Conservation (phyloP, 1,140 invertebrate species). For the Pentalonia nigronervosa region DNA sequence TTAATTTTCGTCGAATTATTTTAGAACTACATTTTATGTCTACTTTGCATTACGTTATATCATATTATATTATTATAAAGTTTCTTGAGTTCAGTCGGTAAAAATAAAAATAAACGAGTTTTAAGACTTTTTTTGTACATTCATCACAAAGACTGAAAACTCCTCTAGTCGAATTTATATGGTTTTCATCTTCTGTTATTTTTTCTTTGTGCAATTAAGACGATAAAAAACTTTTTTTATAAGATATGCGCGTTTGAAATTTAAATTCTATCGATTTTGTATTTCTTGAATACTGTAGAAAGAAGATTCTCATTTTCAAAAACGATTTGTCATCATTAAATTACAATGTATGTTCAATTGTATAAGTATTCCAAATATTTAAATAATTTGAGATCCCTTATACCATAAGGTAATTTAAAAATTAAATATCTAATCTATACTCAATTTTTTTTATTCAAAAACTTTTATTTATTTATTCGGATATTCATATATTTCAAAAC, state of each 20-base stretch:
- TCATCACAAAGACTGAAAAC: not conserved
- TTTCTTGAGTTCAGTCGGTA: not conserved
- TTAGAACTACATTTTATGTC: not conserved
- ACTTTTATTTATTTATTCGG: not conserved
- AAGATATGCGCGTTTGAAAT: not conserved
- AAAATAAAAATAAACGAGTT: slow-evolving; percentile 7
- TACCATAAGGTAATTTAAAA: too few species aligned
- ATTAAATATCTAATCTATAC: not conserved
- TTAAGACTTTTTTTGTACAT: slow-evolving; percentile 9
- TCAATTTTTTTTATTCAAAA: not conserved
- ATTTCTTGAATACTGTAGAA: not conserved
- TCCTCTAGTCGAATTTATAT: not conserved
- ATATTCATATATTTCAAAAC: not conserved
- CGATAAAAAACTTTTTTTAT: not conserved
- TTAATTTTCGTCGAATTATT: not conserved
- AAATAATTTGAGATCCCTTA: not conserved
- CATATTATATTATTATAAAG: slow-evolving; percentile 18
- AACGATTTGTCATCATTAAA: slow-evolving; percentile 10
- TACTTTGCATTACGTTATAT: not conserved
- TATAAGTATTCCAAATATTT: not conserved
- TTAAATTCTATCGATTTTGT: not conserved
- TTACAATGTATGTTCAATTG: not conserved
- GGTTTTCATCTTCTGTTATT: slow-evolving; percentile 10
- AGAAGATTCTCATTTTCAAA: not conserved
- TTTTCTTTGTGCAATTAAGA: slow-evolving; percentile 13